phyloP scores from a whole-genome alignment of 2,888 invertebrate species.

The Cyaniris semiargus region DNA sequence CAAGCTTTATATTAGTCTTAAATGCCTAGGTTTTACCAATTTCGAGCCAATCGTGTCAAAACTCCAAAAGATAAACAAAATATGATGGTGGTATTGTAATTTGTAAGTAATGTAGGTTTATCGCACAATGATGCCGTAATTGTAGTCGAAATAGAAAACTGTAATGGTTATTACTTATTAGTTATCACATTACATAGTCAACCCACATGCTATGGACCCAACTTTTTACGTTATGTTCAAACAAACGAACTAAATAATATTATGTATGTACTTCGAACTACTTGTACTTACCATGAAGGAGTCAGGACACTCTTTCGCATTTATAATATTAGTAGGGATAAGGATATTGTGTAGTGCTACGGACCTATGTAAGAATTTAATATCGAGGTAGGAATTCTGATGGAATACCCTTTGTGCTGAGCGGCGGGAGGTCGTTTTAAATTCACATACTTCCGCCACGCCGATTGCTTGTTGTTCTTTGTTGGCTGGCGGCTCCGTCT shows the following conservation, averaged over 20 bases:
- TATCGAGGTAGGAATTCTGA: background rate
- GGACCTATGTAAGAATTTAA: background rate
- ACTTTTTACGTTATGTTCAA: too few relatives aligned
- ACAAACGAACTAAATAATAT: too few relatives aligned
- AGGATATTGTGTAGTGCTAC: background rate
- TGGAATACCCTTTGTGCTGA: background rate
- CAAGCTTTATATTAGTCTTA: too few relatives aligned
- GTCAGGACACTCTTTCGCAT: too few relatives aligned
- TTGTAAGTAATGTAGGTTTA: background rate
- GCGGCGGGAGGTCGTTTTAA: background rate
- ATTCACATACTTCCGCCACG: conserved; percentile 11
- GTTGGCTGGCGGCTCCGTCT: background rate
- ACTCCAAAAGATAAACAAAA: background rate
- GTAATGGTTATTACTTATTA: too few relatives aligned
- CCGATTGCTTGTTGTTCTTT: conserved; percentile 10
- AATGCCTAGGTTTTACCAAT: too few relatives aligned
- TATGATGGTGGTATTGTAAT: background rate
- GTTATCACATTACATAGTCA: background rate
- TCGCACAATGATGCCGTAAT: background rate
- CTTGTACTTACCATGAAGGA: too few relatives aligned
- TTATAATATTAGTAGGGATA: too few relatives aligned
- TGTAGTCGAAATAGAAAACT: background rate
- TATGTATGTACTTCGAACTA: too few relatives aligned
- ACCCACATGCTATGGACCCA: background rate
- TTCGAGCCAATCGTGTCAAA: background rate